Base-by-base conservation (phyloP, 92 coral and sea anemone genomes). In the Isaurus tuberculatus region DNA sequence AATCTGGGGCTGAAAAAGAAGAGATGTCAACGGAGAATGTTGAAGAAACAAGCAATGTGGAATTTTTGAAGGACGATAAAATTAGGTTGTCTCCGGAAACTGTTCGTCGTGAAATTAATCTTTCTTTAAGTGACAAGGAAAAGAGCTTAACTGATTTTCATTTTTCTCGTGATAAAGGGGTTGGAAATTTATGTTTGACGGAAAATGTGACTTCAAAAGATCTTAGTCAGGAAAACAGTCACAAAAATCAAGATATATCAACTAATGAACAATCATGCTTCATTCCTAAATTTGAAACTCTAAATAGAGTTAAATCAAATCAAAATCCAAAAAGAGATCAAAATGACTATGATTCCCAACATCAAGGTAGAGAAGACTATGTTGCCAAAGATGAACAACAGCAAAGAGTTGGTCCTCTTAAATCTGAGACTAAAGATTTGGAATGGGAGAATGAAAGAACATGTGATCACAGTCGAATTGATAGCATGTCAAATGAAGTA, bases 341-440 rank as follows among this genome's bases (percentile, higher is more conserved):
- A 8, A 20, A 20, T 58, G 10, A 23, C 28, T 49, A 58, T 30
- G 46, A 53, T 19, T 9, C 29, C 13, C 29, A 19, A 37, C 30
- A 11, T 25, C 82, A 61, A 49, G 57, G 53, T n/a, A 74, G 70
- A 66, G 65, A 69, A 22, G 67, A n/a, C 13, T 58, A 19, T 72
- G 37, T 36, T 27, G 44, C 68, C 40, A 51, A 40, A 29, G 66
- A 63, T 31, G 81, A 55, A 37, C 66, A 72, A 14, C 63, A 36
- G 15, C 17, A 17, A 5, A 69, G 48, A 57, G 34, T 29, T 22
- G 58, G 30, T 51, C 25, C 51, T 36, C 44, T 28, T 8, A 10
- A 30, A n/a, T 51, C 70, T 22, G 82, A 77, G 49, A 6, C 58
- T 28, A 57, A 11, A 55, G 70, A 57, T 43, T 32, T 58, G 68